These are phyloP conservation scores for Galeruca laticollis DNA, from an alignment of 2,888 invertebrate species.

Conservation along the genomic window DNA sequence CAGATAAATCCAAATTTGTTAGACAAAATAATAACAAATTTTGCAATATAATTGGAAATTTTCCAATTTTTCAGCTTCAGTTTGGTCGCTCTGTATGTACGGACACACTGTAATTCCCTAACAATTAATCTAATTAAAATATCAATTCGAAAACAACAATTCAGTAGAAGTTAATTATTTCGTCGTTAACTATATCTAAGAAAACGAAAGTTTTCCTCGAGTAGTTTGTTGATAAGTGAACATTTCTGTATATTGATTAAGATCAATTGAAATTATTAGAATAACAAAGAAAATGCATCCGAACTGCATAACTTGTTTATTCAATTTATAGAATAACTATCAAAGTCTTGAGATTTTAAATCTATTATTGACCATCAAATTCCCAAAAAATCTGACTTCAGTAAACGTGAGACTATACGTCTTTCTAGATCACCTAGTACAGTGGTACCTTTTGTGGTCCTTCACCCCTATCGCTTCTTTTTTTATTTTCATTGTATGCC, in stretches of 20 bases:
- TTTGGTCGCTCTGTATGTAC: not conserved
- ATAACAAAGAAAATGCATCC: not conserved
- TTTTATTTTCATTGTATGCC: too few species aligned
- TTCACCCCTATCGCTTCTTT: too few species aligned
- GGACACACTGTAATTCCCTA: not conserved
- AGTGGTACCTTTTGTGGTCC: too few species aligned
- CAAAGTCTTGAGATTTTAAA: not conserved
- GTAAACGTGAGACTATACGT: too few species aligned
- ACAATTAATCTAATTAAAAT: too few species aligned
- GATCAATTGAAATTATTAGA: conserved; percentile 18
- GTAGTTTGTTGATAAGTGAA: conserved; percentile 5
- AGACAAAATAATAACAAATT: too few species aligned
- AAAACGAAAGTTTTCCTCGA: conserved; percentile 28
- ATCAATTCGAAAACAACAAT: conserved; percentile 44
- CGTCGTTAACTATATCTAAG: conserved; percentile 57
- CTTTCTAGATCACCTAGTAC: too few species aligned
- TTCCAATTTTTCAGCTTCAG: too few species aligned
- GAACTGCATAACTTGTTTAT: not conserved
- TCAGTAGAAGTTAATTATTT: conserved; percentile 53
- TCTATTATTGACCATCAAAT: too few species aligned
- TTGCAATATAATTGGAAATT: too few species aligned
- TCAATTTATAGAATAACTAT: not conserved
- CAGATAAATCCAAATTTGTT: too few species aligned
- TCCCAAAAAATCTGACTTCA: too few species aligned
- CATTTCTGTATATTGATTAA: conserved; percentile 16